Percentiles rank a stretch among this genome's conserved stretches.
Conservation (phyloP, 2,113 vertebrate species). For the Brachionichthys hirsutus region DNA sequence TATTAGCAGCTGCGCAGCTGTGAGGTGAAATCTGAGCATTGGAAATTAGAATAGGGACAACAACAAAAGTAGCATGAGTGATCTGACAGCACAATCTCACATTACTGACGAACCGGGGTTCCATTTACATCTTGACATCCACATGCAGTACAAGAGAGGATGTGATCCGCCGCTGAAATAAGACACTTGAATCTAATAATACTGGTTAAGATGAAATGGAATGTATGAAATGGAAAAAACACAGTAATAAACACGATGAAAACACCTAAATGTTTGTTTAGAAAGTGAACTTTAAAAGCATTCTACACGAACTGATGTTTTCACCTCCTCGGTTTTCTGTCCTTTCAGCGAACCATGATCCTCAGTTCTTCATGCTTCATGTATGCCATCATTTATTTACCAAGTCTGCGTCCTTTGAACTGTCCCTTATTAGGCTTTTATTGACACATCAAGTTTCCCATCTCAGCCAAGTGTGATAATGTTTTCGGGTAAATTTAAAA, state of each 20-base stretch:
- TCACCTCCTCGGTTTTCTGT: too few species aligned
- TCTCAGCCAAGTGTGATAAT: background rate
- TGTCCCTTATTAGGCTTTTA: background rate
- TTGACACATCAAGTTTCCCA: background rate
- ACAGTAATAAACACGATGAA: too few species aligned
- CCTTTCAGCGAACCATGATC: too few species aligned
- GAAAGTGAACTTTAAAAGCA: too few species aligned
- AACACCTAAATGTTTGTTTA: too few species aligned
- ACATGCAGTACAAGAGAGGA: constrained; percentile 21
- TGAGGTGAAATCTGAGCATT: constrained; percentile 57
- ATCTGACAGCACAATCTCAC: constrained; percentile 57
- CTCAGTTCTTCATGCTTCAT: background rate
- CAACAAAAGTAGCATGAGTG: constrained; percentile 53
- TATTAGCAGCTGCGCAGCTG: constrained; percentile 51
- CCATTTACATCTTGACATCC: constrained; percentile 48
- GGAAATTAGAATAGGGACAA: constrained; percentile 52
- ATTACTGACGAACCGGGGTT: constrained; percentile 45
- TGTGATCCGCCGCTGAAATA: constrained; percentile 43
- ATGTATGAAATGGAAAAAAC: background rate
- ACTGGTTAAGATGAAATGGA: constrained; percentile 8
- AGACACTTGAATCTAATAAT: constrained; percentile 22
- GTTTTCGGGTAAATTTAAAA: background rate
- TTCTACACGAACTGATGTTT: too few species aligned
- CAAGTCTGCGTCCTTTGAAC: too few species aligned
- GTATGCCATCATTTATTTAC: background rate